These are phyloP conservation scores for Cariama cristata DNA, from an alignment of 2,113 vertebrate genomes.

Conservation along the genomic window DNA sequence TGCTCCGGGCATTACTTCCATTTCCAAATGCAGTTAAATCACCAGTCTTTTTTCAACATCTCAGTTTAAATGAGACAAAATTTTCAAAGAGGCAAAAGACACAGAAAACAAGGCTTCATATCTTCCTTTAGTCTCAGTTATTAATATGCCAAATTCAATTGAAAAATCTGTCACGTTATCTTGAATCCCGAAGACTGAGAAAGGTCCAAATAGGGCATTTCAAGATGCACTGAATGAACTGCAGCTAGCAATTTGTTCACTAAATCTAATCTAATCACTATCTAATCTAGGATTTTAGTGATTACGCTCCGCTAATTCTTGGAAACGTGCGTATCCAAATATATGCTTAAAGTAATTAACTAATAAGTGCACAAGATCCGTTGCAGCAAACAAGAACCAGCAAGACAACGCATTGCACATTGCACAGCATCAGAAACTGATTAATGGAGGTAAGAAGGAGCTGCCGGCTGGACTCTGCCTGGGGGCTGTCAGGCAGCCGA, in stretches of 20 bases:
- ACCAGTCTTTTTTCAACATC: background rate
- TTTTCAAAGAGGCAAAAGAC: background rate
- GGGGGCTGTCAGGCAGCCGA: background rate
- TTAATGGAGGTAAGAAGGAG: background rate
- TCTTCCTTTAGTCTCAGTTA: background rate
- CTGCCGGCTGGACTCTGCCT: background rate
- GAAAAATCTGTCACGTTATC: background rate
- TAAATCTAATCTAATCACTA: background rate
- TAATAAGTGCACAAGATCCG: background rate
- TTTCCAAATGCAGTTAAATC: background rate
- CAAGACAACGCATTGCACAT: rapidly evolving
- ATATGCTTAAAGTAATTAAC: background rate
- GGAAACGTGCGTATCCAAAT: background rate
- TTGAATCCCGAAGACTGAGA: background rate
- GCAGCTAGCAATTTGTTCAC: background rate
- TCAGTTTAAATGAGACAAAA: background rate
- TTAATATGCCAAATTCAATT: background rate
- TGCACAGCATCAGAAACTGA: background rate
- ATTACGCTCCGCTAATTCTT: background rate
- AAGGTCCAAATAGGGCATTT: background rate
- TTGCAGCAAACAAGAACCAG: background rate
- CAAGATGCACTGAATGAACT: background rate
- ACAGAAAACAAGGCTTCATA: background rate
- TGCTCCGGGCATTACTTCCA: background rate
- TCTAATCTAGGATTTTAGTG: background rate